These are phyloP conservation scores for Anhinga rufa DNA, from an alignment of 2,113 vertebrate species.

Conservation along the genomic window DNA sequence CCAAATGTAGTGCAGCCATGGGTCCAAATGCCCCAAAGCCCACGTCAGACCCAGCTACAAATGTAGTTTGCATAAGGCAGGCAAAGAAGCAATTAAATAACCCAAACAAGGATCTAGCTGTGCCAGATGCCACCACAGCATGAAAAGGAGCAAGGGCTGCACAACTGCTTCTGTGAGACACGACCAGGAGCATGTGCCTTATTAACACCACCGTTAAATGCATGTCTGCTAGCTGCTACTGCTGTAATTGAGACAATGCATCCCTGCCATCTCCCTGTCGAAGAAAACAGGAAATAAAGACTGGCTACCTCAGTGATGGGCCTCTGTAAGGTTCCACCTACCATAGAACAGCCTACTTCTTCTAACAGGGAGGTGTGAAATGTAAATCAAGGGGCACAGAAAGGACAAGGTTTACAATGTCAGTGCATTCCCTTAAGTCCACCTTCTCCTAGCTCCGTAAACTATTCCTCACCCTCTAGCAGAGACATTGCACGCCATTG, in stretches of 20 bases:
- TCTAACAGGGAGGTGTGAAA: neutral
- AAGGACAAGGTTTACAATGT: neutral
- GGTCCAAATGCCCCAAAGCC: slow-evolving; percentile 17
- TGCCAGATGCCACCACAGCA: slow-evolving; percentile 54
- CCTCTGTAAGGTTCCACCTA: neutral
- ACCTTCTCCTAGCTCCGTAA: neutral
- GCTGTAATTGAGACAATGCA: neutral
- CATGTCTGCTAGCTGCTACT: neutral
- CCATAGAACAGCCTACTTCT: neutral
- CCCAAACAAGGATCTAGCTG: slow-evolving; percentile 43
- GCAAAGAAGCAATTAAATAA: slow-evolving; percentile 56
- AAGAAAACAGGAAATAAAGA: slow-evolving; percentile 23
- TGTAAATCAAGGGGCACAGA: neutral
- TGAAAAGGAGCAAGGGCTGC: slow-evolving; percentile 43
- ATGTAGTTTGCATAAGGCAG: slow-evolving; percentile 51
- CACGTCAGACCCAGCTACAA: slow-evolving; percentile 18
- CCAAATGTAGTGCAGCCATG: neutral
- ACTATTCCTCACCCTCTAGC: neutral
- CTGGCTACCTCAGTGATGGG: neutral
- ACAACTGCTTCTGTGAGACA: slow-evolving; percentile 10
- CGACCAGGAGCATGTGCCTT: neutral
- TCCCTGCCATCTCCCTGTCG: neutral
- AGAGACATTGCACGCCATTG: neutral
- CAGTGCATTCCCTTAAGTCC: neutral
- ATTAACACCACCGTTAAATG: neutral